These are phyloP conservation scores for Acrocephalus scirpaceus DNA, from an alignment of 2,797 vertebrate species.

Conservation along the genomic window DNA sequence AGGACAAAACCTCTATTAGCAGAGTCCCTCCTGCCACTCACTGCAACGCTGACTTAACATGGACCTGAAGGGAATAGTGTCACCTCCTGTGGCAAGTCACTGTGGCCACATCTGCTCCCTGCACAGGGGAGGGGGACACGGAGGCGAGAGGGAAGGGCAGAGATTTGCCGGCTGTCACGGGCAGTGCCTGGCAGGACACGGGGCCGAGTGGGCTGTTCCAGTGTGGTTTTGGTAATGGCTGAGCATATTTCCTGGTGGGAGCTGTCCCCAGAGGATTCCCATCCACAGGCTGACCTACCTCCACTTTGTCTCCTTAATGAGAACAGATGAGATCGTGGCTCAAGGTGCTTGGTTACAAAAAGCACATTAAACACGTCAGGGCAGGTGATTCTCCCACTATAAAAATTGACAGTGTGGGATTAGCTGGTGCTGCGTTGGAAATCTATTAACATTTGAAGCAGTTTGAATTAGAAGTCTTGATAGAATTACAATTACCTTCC, in stretches of 20 bases:
- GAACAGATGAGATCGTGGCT: slow-evolving; percentile 18
- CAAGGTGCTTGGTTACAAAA: slow-evolving; percentile 52
- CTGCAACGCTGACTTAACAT: fast-evolving
- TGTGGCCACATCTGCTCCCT: neutral
- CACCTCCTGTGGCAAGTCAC: neutral
- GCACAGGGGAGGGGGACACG: fast-evolving
- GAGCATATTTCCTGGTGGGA: neutral
- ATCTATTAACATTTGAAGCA: slow-evolving; percentile 68
- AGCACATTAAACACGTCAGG: slow-evolving; percentile 61
- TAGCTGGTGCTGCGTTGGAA: slow-evolving; percentile 43
- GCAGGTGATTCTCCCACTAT: slow-evolving; percentile 44
- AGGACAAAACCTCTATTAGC: slow-evolving; percentile 11
- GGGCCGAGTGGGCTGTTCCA: neutral
- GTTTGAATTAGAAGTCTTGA: slow-evolving; percentile 50
- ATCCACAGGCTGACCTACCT: neutral
- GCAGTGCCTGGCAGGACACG: neutral
- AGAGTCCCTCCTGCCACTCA: neutral
- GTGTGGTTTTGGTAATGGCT: neutral
- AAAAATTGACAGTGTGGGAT: slow-evolving; percentile 59
- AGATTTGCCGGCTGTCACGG: fast-evolving
- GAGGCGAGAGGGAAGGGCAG: fast-evolving
- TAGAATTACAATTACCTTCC: slow-evolving; percentile 59
- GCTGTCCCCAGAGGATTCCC: neutral
- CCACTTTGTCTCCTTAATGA: slow-evolving; percentile 15
- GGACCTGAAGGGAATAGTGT: neutral